Evolutionary conservation across 2,797 vertebrate genomes (phyloP), one percentile per base, ranked within the genome.

Genomic region (Hoplostethus atlanticus): DNA sequence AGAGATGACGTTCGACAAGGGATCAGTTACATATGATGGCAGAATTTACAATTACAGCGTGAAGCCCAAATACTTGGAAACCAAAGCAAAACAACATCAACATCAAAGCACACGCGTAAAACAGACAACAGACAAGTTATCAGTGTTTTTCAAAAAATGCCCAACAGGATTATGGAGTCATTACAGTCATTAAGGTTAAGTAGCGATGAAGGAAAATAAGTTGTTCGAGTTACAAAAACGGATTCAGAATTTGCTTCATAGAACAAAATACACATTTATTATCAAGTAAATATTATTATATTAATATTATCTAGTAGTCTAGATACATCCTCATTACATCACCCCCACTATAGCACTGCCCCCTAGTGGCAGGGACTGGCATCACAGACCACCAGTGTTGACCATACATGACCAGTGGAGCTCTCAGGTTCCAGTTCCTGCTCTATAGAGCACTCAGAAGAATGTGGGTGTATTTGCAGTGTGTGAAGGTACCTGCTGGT

Each of bases 271-370:
- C 1, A 54, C 36, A 61, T 2, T 51, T 2, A 50, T 58, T 48
- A 71, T 51, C 44, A 11, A 4, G 44, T 46, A 11, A 47, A 15
- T 12, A 47, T 47, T 21, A 21, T 21, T 21, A 21, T 21, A 21
- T 16, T 47, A n/a, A 21, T 21, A 21, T 16, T 47, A n/a, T 40
- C 17, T 25, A 59, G 38, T 57, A 42, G 6, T 28, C 25, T 30
- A 46, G 28, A 46, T 60, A 13, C 38, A 25, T 31, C 17, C 17
- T 64, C 50, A 57, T 17, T 31, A 59, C 42, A 59, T 76, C 67
- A 78, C 36, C 51, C 54, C 60, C 42, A 77, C 70, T 65, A 68
- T 84, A 68, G 13, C 61, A 85, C 67, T 86, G 80, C 91, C 88
- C 84, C 84, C 89, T 79, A 77, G 89, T 91, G 89, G 80, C 55